Evolutionary conservation across 2,888 invertebrate genomes (phyloP).

Genomic region (Himalopsyche kuldschensis): DNA sequence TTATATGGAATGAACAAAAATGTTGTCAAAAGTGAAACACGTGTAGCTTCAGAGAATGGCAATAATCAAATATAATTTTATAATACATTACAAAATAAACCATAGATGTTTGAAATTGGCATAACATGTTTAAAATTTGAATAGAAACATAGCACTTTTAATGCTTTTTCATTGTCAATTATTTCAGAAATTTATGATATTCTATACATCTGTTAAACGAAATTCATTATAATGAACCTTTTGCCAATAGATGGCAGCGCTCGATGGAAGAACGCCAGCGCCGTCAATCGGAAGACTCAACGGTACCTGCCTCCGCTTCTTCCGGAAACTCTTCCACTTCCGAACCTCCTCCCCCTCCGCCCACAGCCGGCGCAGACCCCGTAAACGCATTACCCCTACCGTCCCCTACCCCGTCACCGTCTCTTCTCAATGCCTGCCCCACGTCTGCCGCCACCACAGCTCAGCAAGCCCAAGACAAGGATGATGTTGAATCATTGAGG

Average conservation of each 20-base stretch:
- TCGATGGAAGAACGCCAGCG: slow-evolving; percentile 35
- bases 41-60: no score
- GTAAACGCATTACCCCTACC: slow-evolving; percentile 48
- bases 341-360: slow-evolving; percentile 41
- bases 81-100: no score
- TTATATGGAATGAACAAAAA: no score
- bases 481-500: slow-evolving; percentile 74
- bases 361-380: slow-evolving; percentile 61
- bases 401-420: slow-evolving; percentile 55
- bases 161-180: not conserved
- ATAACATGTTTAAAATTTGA: no score
- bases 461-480: slow-evolving; percentile 46
- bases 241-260: slow-evolving; percentile 32
- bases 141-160: not conserved
- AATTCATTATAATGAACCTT: not conserved
- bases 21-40: no score
- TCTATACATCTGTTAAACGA: no score
- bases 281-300: slow-evolving; percentile 38
- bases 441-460: slow-evolving; percentile 48
- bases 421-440: slow-evolving; percentile 50
- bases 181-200: not conserved
- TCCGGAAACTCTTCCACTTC: slow-evolving; percentile 31
- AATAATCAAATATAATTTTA: no score
- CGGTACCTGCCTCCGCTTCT: slow-evolving; percentile 29
- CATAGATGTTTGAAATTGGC: no score